Evolutionary conservation across 30 jellyfish, hydroid and myxozoan species (phyloP).

Genomic region (Cassiopea andromeda): DNA sequence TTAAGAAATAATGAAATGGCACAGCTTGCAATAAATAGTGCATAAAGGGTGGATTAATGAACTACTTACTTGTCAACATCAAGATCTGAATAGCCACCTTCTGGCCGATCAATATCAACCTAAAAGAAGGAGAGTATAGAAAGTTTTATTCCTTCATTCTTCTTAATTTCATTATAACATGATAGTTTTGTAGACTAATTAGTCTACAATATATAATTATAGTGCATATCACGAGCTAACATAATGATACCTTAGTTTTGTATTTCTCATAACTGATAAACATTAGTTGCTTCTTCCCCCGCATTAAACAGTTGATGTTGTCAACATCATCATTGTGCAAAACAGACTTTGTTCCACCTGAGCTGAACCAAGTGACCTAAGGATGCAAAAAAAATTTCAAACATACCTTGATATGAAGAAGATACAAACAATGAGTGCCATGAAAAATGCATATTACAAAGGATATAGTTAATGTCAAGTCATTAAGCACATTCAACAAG

Average conservation of each 20-base stretch:
- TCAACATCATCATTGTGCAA: slow-evolving; percentile 90
- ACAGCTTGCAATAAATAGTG: no score
- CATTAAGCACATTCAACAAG: no score
- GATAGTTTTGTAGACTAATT: no score
- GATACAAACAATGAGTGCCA: neutral
- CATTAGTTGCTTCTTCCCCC: slow-evolving; percentile 83
- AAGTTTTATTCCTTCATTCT: neutral
- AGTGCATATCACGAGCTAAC: no score
- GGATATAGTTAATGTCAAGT: neutral
- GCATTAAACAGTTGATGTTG: slow-evolving; percentile 87
- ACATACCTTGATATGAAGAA: neutral
- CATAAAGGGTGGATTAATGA: neutral
- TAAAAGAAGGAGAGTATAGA: neutral
- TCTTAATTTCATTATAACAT: no score
- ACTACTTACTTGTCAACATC: slow-evolving; percentile 86
- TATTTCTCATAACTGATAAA: slow-evolving; percentile 70
- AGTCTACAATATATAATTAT: no score
- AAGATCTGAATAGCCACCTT: slow-evolving; percentile 82
- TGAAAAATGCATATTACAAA: neutral
- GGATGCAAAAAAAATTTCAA: no score
- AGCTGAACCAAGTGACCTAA: slow-evolving; percentile 95
- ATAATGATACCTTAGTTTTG: slow-evolving; percentile 61
- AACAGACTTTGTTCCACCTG: slow-evolving; percentile 98
- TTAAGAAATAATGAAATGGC: no score
- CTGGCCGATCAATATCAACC: slow-evolving; percentile 87